phyloP scores from a whole-genome alignment of 1,140 invertebrate genomes.

The Theocolax elegans region DNA sequence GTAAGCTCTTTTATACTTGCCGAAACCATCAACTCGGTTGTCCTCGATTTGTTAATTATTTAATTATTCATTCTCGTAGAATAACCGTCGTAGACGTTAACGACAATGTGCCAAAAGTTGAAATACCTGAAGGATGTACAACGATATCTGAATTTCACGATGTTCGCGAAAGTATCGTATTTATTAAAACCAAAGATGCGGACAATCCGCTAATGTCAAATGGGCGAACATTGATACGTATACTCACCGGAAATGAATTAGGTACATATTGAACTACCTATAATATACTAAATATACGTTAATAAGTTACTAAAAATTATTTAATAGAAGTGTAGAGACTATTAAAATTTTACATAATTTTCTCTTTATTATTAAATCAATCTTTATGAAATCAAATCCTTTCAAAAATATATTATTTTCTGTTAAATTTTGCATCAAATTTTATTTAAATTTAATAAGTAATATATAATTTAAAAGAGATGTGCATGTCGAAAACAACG shows the following conservation, averaged over 20 bases:
- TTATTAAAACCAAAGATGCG: constrained; percentile 81
- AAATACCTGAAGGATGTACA: constrained; percentile 75
- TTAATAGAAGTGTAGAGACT: no score
- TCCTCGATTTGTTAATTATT: constrained; percentile 4
- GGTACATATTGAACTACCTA: constrained; percentile 65
- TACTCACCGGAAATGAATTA: constrained; percentile 80
- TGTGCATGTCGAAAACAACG: no score
- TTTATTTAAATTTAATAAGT: no score
- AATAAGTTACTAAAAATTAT: no score
- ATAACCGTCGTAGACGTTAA: constrained; percentile 84
- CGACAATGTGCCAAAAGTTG: constrained; percentile 81
- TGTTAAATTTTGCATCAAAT: no score
- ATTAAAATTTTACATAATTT: no score
- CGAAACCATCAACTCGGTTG: no score
- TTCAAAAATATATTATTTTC: no score
- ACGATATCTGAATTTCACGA: constrained; percentile 91
- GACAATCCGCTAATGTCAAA: constrained; percentile 85
- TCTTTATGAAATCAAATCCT: no score
- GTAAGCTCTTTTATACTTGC: constrained; percentile 71
- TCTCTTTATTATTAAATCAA: no score
- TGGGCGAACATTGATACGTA: constrained; percentile 79
- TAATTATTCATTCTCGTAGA: constrained; percentile 59
- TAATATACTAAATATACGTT: no score
- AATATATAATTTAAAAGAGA: no score
- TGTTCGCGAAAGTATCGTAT: constrained; percentile 78